Evolutionary conservation across 23 tunicate species (phyloP).

Genomic region (Trididemnum miniatum): DNA sequence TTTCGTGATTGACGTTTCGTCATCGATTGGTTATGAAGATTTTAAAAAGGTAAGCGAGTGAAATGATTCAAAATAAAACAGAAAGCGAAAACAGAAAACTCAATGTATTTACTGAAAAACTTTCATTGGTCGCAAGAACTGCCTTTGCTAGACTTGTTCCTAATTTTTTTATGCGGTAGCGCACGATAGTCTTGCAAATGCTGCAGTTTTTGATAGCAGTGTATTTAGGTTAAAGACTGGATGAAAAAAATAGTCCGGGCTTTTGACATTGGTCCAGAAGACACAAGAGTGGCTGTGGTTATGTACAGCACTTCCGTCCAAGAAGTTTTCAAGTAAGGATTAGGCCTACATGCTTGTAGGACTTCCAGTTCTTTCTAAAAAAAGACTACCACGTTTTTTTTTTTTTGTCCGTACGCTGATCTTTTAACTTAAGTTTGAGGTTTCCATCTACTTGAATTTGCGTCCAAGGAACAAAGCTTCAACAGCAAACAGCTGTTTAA

Average conservation of each 20-base stretch:
- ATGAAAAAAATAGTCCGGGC: conserved; percentile 78
- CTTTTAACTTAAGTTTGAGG: too few relatives aligned
- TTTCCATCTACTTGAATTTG: too few relatives aligned
- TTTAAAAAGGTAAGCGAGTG: conserved; percentile 59
- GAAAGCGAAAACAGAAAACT: too few relatives aligned
- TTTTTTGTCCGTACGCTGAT: too few relatives aligned
- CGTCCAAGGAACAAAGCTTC: too few relatives aligned
- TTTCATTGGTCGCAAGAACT: not conserved
- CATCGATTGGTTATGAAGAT: conserved; percentile 73
- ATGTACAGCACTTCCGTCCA: conserved; percentile 68
- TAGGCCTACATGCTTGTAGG: too few relatives aligned
- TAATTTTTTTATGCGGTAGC: not conserved
- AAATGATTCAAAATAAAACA: too few relatives aligned
- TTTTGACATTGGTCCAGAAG: conserved; percentile 67
- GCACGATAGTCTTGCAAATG: not conserved
- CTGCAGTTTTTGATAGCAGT: too few relatives aligned
- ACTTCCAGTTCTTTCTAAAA: too few relatives aligned
- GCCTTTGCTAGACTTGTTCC: not conserved
- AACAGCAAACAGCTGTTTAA: too few relatives aligned
- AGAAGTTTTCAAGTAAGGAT: conserved; percentile 66
- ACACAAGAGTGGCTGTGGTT: conserved; percentile 65
- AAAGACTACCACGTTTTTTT: too few relatives aligned
- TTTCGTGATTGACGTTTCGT: conserved; percentile 75
- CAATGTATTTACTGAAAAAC: not conserved
- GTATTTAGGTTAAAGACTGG: conserved; percentile 72